Base-by-base conservation (phyloP, 2,888 invertebrate genomes). In the Calliphora vomitoria region DNA sequence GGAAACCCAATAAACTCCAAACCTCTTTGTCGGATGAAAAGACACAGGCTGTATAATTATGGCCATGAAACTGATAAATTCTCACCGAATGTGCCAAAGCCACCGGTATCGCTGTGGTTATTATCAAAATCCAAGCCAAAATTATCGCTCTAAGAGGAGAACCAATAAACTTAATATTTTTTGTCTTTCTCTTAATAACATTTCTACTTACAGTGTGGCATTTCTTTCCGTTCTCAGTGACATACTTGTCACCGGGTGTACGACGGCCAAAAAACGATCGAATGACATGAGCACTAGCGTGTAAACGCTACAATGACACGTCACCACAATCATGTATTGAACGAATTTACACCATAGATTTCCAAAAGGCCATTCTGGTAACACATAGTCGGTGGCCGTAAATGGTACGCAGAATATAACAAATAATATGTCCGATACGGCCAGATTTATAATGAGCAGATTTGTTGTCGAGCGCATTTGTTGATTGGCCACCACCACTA, bases 401-500 rank as follows among this genome's bases (percentile, higher is more conserved):
- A 98, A 98, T 0, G 98, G 98, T 20, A 98, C 98, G 94, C 98
- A 98, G 94, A 98, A 97, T 76, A 98, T 95, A 60, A 98, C 97
- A 93, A 99, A 98, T 41, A 98, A 95, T 41, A 99, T 94, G 93
- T 98, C 98, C 53, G 98, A 98, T 38, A 98, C 95, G 4, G 98
- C 98, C 87, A 98, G 94, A 93, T 98, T 98, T 87, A 98, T 97
- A 90, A 98, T 98, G 41, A 98, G 95, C 62, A 98, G 95, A 93
- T 98, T 98, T 69, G 98, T 98, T 8, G 98, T 98, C 50, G 97
- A 98, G 90, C 98, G 95, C 98, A 98, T 98, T 91, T 97, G 97
- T 90, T 97, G 96, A 94, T 98, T 98, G 62, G 97, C 96, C 15
- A 97, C 95, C 0, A 98, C 98, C 13, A 98, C 98, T 78, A 90